Conservation (phyloP, 2,113 vertebrate species). For the Osmerus eperlanus region DNA sequence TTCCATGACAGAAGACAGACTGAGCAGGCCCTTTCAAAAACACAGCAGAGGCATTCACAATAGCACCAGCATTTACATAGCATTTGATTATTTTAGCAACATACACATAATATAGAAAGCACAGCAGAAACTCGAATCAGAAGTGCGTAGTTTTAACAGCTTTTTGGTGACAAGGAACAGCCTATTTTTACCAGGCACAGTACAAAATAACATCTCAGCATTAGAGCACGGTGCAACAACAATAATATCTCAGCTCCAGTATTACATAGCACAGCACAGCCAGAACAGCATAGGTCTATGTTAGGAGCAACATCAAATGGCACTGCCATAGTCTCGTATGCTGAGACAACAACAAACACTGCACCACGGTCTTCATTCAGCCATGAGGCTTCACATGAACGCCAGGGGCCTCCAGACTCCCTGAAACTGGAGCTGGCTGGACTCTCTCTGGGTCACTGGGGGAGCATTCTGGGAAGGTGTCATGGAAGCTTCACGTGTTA, state of each 20-base stretch:
- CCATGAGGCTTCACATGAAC: no score
- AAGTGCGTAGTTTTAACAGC: not conserved
- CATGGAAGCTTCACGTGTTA: not conserved
- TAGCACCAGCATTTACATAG: not conserved
- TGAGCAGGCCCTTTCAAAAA: not conserved
- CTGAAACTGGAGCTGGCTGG: not conserved
- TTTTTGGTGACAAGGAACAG: not conserved
- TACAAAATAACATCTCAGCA: not conserved
- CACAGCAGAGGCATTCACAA: not conserved
- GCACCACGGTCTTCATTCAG: not conserved
- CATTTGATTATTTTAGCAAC: not conserved
- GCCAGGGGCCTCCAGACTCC: no score
- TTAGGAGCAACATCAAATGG: not conserved
- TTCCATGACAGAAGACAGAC: no score
- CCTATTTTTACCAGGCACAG: no score
- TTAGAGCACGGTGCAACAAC: not conserved
- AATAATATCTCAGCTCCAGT: not conserved
- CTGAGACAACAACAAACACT: not conserved
- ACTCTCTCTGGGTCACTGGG: constrained; percentile 11
- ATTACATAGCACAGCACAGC: not conserved
- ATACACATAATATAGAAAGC: not conserved
- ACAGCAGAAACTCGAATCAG: not conserved
- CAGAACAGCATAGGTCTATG: not conserved
- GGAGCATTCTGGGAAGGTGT: not conserved
- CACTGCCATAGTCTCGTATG: not conserved